Base-by-base conservation (phyloP, 2,797 vertebrate species). In the Lerista edwardsae region DNA sequence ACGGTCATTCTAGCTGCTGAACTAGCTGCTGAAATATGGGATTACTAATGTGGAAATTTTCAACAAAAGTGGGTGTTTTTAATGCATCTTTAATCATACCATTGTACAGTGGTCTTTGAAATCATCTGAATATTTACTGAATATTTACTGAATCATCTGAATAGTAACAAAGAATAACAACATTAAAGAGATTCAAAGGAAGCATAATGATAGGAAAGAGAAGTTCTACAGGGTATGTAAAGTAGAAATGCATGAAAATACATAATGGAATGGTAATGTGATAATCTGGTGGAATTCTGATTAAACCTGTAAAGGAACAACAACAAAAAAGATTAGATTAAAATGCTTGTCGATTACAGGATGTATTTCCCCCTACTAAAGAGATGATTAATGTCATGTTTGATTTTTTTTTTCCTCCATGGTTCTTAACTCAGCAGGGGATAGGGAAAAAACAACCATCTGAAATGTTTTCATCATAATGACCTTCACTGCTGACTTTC, bases 391-490 rank as follows among this genome's bases (percentile, higher is more conserved):
- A 71, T 75, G 44, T 51, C 9, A 3, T 83, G 15, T 79, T 84
- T 2, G 34, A 14, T 68, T 0, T 21, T 61, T 6, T 80, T 89
- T 88, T 36, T 2, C 31, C 47, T 25, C 44, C 1, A 5, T 84
- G 27, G 41, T 73, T 31, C 67, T 29, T 72, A 64, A 1, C 17
- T 88, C 41, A 68, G 80, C 78, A 1, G 85, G 1, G 47, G 2
- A 19, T 57, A 10, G 74, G 57, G 47, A 5, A 80, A 87, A 36
- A 82, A 8, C 47, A 88, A 69, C 36, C 39, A 8, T 68, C 65
- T 82, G 73, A 87, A 86, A 76, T 84, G 6, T 75, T 87, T 90
- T 85, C 2, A 27, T 71, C 75, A 0, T 36, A 61, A 31, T 76
- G 0, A 68, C 59, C 15, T 75, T 6, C 1, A 0, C 23, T 87